phyloP scores from a whole-genome alignment of 2,888 invertebrate species.

The Ormyrus rosae region DNA sequence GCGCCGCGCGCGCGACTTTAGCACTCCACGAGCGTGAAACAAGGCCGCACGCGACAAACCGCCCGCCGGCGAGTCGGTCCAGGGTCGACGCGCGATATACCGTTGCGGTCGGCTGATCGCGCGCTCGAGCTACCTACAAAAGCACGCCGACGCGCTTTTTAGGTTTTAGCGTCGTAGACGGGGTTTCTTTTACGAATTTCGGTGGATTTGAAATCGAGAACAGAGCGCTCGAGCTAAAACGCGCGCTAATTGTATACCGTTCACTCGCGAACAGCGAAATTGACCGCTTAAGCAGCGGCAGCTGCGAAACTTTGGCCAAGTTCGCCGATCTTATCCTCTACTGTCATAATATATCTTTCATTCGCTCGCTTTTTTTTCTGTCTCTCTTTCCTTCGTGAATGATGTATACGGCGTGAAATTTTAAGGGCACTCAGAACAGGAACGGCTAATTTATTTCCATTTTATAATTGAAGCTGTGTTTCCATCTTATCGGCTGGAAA shows the following conservation, averaged over 20 bases:
- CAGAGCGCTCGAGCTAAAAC: too few relatives aligned
- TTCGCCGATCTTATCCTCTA: too few relatives aligned
- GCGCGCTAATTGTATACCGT: too few relatives aligned
- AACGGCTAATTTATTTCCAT: conserved; percentile 13
- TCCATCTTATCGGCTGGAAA: not conserved
- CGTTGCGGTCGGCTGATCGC: conserved; percentile 28
- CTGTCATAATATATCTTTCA: too few relatives aligned
- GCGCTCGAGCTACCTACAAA: not conserved
- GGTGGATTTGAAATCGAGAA: too few relatives aligned
- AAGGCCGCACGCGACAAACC: not conserved
- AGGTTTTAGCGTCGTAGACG: too few relatives aligned
- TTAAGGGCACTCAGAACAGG: not conserved
- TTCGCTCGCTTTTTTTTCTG: too few relatives aligned
- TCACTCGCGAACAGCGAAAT: too few relatives aligned
- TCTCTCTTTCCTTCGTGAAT: too few relatives aligned
- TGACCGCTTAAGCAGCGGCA: too few relatives aligned
- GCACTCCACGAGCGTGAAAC: not conserved
- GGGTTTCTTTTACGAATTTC: too few relatives aligned
- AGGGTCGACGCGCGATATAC: conserved; percentile 41
- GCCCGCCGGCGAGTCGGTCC: conserved; percentile 42
- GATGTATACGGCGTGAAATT: not conserved
- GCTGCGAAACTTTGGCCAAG: too few relatives aligned
- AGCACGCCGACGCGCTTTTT: not conserved
- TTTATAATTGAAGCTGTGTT: not conserved
- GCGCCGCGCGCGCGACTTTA: conserved; percentile 15